Percentiles rank a stretch among this genome's conserved stretches.
These are phyloP conservation scores for Plutella xylostella DNA, from an alignment of 2,888 invertebrate genomes.

Conservation along the genomic window DNA sequence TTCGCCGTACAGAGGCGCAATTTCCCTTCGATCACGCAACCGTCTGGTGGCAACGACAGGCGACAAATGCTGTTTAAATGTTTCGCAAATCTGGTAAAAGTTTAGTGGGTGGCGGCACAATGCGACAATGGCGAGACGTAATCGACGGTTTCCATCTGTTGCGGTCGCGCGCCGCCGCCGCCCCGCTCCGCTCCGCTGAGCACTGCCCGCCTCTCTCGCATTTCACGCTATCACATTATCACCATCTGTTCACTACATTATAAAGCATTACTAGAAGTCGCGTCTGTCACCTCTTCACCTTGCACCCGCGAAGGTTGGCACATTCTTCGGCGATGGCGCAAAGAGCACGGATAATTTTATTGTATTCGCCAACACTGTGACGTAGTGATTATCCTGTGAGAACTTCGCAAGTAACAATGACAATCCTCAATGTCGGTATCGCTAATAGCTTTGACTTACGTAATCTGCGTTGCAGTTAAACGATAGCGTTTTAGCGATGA, in stretches of 20 bases:
- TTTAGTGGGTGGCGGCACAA: slow-evolving; percentile 53
- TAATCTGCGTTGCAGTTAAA: slow-evolving; percentile 34
- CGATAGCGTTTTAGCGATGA: slow-evolving; percentile 54
- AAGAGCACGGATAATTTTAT: slow-evolving; percentile 1
- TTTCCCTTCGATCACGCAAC: slow-evolving; percentile 52
- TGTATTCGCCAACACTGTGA: slow-evolving; percentile 1
- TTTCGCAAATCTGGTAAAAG: slow-evolving; percentile 65
- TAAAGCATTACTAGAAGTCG: neutral
- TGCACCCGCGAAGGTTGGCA: neutral
- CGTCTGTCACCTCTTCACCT: neutral
- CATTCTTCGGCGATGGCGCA: neutral
- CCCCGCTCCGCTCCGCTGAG: slow-evolving; percentile 40
- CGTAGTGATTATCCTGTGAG: slow-evolving; percentile 40
- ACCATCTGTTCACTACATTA: neutral
- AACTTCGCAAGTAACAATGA: slow-evolving; percentile 51
- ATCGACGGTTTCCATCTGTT: slow-evolving; percentile 64
- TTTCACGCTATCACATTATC: neutral
- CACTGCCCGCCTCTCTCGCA: slow-evolving; percentile 19
- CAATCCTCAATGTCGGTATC: slow-evolving; percentile 32
- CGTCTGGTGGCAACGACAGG: slow-evolving; percentile 32
- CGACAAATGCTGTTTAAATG: slow-evolving; percentile 28
- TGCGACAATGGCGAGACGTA: slow-evolving; percentile 58
- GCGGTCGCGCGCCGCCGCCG: slow-evolving; percentile 59
- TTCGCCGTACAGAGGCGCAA: slow-evolving; percentile 18
- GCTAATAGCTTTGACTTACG: slow-evolving; percentile 30